Evolutionary conservation across 2,113 vertebrate genomes (phyloP).

Genomic region (Anarrhichthys ocellatus): DNA sequence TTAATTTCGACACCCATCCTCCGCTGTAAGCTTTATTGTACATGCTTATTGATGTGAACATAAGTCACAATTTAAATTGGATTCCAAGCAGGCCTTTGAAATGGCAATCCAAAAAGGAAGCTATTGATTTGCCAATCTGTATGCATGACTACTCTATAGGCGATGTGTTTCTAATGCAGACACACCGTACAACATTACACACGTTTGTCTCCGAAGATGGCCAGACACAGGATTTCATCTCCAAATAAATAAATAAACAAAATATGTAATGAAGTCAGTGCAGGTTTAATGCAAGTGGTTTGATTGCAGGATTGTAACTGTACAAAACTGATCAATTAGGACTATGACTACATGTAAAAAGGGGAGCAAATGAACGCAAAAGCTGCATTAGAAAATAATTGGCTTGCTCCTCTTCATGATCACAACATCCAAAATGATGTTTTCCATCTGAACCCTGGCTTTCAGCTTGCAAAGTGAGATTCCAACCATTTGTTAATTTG

Average conservation of each 20-base stretch:
- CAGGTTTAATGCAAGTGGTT: not conserved
- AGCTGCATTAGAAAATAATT: not conserved
- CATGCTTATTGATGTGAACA: constrained; percentile 50
- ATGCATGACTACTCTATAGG: constrained; percentile 41
- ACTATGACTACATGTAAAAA: not conserved
- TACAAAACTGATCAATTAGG: not conserved
- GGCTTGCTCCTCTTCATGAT: not conserved
- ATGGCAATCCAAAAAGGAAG: constrained; percentile 42
- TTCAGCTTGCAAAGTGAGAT: not conserved
- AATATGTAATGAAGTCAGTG: not conserved
- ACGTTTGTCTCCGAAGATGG: not conserved
- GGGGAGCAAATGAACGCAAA: not conserved
- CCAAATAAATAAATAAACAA: not conserved
- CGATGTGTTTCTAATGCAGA: constrained; percentile 28
- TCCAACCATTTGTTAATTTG: constrained; percentile 11
- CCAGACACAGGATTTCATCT: not conserved
- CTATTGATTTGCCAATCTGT: constrained; percentile 62
- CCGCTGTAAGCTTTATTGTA: constrained; percentile 20
- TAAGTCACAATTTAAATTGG: constrained; percentile 52
- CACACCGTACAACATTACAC: not conserved
- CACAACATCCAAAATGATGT: not conserved
- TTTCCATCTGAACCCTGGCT: constrained; percentile 6
- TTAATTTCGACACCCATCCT: constrained; percentile 22
- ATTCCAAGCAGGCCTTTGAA: constrained; percentile 48
- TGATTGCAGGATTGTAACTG: not conserved